phyloP scores from a whole-genome alignment of 1,140 invertebrate genomes.

The Aleiodes sp. region DNA sequence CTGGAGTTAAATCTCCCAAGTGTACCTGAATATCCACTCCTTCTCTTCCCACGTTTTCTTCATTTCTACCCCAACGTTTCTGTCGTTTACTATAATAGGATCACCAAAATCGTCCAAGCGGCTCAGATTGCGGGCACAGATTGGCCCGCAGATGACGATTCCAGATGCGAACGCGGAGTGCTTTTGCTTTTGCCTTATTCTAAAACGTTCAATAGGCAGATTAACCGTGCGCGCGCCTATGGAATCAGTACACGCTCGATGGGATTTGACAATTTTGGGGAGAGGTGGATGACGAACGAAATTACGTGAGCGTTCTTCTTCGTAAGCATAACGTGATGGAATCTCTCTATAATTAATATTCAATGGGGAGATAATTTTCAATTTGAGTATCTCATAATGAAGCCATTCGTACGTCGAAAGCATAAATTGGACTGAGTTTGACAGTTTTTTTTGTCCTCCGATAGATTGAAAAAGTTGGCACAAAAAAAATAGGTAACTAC shows the following conservation, averaged over 20 bases:
- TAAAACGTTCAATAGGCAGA: slow-evolving; percentile 51
- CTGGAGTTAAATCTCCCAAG: slow-evolving; percentile 3
- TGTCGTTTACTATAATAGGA: slow-evolving; percentile 56
- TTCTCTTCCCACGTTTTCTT: slow-evolving; percentile 33
- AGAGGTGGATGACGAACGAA: not conserved
- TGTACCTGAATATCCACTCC: slow-evolving; percentile 20
- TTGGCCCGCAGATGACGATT: slow-evolving; percentile 55
- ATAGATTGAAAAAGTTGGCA: no score
- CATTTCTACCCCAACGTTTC: slow-evolving; percentile 19
- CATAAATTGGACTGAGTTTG: no score
- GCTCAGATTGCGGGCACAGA: slow-evolving; percentile 55
- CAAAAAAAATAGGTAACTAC: no score
- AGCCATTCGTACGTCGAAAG: no score
- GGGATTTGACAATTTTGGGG: slow-evolving; percentile 5
- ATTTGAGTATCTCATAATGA: no score
- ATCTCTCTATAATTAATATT: no score
- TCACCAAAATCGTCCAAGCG: slow-evolving; percentile 59
- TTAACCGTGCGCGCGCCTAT: slow-evolving; percentile 42
- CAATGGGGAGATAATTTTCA: no score
- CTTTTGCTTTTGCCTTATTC: slow-evolving; percentile 24
- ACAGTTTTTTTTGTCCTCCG: no score
- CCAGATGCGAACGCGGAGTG: slow-evolving; percentile 48
- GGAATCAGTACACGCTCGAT: slow-evolving; percentile 5
- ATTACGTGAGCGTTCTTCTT: no score
- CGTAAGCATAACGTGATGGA: no score